Conservation (phyloP, 1,140 invertebrate species). For the Chironomus striatipennis region DNA sequence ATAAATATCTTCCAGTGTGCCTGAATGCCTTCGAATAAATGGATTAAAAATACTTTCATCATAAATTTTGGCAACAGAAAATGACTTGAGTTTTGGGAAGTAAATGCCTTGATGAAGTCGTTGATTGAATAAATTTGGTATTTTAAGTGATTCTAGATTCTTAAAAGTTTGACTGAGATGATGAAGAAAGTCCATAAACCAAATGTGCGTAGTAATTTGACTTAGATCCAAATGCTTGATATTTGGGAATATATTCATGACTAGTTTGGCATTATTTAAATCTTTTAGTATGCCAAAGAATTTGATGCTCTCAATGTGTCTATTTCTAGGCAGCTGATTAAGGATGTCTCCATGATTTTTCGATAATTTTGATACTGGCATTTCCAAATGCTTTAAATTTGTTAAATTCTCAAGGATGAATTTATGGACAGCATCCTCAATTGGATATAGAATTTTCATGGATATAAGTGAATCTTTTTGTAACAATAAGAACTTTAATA, state of each 20-base stretch:
- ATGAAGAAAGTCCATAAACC: not conserved
- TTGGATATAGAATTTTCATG: not conserved
- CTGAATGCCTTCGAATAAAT: not conserved
- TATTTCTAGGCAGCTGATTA: not conserved
- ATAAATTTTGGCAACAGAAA: not conserved
- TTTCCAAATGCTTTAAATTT: not conserved
- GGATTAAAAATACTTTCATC: not conserved
- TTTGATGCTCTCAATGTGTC: not conserved
- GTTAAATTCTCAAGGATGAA: not conserved
- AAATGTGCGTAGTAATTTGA: not conserved
- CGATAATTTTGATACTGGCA: not conserved
- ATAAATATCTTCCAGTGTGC: not conserved
- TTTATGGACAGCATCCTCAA: not conserved
- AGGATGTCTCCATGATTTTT: not conserved
- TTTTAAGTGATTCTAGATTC: not conserved
- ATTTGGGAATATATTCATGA: not conserved
- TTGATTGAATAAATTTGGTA: not conserved
- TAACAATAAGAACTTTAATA: not conserved
- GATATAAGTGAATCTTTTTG: not conserved
- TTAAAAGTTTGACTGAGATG: not conserved
- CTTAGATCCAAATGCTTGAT: not conserved
- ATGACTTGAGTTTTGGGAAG: not conserved
- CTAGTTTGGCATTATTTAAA: not conserved
- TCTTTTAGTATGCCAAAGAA: not conserved
- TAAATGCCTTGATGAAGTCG: not conserved